Evolutionary conservation across 2,888 invertebrate genomes (phyloP), one percentile per base, ranked within the genome.

Genomic region (Papilio protenor): DNA sequence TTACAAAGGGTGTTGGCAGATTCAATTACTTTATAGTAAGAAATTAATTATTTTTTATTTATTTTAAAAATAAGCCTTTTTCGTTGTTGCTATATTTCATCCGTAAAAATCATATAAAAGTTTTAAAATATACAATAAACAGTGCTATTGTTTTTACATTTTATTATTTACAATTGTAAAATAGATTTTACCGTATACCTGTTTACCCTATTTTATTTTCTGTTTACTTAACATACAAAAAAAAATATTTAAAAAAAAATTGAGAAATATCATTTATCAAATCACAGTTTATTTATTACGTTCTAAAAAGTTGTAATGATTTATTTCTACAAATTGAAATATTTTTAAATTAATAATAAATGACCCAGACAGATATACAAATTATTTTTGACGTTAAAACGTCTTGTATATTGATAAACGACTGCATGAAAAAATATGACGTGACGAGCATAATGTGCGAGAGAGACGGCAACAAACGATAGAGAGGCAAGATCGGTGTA

Each of bases 11-110:
- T 33, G 5, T 2, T 5, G 33, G 12, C 12, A 52, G 5, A 18
- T 52, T 16, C 16, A 18, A 52, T 52, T 52, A 27, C 27, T 52
- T 33, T 33, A 27, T 33, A 40, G 64, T 66, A 52, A 33, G 33
- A 55, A 14, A 27, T 61, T 55, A 55, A 47, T 27, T 59, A 49
- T 49, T 64, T 69, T 55, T 75, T 57, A 45, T 70, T 57, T 57
- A 57, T 57, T 21, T 57, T 57, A 57, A 57, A 57, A 57, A 21
- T 57, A 52, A 52, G 18, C 8, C 1, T 55, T 6, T 55, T 18
- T 4, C 18, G 55, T 55, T 18, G 55, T 55, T n/a, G n/a, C 55
- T 55, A 47, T 47, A 14, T 47, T 12, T n/a, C 0, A 55, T 16
- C 55, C 18, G 8, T 18, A 55, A n/a, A 16, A 8, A 55, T 55